A percentile compares a stretch with the other conserved stretches of the same genome.
phyloP scores from a whole-genome alignment of 2,888 invertebrate species.

The Macaria notata region DNA sequence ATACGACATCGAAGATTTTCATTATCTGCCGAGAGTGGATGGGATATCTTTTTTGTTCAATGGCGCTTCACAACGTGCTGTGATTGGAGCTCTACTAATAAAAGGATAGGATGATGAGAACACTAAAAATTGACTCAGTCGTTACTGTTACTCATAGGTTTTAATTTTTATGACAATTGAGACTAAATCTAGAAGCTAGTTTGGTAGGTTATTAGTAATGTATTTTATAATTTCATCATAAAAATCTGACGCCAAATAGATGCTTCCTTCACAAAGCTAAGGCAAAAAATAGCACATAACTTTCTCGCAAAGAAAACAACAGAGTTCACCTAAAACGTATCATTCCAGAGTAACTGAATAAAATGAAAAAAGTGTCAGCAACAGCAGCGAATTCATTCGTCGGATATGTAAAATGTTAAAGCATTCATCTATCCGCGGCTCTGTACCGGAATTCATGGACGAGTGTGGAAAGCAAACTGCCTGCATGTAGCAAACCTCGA shows the following conservation, averaged over 20 bases:
- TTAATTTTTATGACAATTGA: background rate
- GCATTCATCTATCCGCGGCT: constrained; percentile 74
- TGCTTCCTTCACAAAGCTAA: background rate
- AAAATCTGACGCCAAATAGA: no score
- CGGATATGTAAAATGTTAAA: constrained; percentile 79
- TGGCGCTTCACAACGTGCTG: constrained; percentile 45
- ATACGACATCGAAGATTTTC: constrained; percentile 65
- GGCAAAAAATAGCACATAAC: constrained; percentile 4
- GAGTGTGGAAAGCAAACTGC: constrained; percentile 66
- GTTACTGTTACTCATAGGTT: background rate
- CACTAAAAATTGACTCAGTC: background rate
- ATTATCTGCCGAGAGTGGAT: constrained; percentile 51
- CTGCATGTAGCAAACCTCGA: constrained; percentile 61
- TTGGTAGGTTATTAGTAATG: no score
- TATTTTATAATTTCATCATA: no score
- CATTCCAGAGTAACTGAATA: constrained; percentile 59
- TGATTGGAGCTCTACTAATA: constrained; percentile 18
- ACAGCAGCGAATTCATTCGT: constrained; percentile 72
- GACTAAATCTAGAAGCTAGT: no score
- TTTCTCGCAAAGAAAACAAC: constrained; percentile 48
- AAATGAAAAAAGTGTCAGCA: constrained; percentile 64
- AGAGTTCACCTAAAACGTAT: constrained; percentile 59
- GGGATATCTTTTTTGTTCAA: constrained; percentile 43
- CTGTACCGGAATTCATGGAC: constrained; percentile 66
- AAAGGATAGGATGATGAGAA: constrained; percentile 14